These are phyloP conservation scores for Aporrectodea caliginosa DNA, from an alignment of 1,140 invertebrate genomes.

Conservation along the genomic window DNA sequence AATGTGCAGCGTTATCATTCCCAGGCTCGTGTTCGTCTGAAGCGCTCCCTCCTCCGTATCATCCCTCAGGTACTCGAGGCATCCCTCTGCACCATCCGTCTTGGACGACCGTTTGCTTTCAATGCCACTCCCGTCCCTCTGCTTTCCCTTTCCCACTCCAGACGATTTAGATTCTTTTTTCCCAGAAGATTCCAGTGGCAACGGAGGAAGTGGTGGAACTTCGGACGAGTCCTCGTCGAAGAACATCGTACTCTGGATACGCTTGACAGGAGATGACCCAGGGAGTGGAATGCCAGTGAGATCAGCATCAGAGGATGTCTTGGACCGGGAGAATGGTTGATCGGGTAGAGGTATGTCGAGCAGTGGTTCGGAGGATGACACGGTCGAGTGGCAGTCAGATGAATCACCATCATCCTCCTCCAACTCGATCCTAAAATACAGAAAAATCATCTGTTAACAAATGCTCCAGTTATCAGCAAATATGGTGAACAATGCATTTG, in stretches of 20 bases:
- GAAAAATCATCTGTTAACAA: no score
- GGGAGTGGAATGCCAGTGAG: background rate
- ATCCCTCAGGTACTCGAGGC: no score
- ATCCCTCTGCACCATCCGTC: background rate
- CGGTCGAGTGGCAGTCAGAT: background rate
- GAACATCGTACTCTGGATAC: background rate
- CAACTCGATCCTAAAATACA: background rate
- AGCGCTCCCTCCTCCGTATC: background rate
- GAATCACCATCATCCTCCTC: background rate
- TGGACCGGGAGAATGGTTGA: background rate
- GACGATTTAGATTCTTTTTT: background rate
- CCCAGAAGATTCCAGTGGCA: background rate
- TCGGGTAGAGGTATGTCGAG: background rate
- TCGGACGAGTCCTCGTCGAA: background rate
- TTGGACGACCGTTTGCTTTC: background rate
- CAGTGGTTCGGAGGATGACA: background rate
- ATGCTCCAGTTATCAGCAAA: no score
- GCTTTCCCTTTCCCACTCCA: no score
- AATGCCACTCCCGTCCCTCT: background rate
- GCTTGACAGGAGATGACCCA: background rate
- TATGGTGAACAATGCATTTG: no score
- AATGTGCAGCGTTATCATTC: background rate
- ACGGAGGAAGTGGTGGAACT: background rate
- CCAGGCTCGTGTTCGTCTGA: background rate
- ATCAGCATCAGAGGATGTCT: background rate